These are phyloP conservation scores for Parapristionchus giblindavisi DNA, from an alignment of 2,888 invertebrate genomes.

Conservation along the genomic window DNA sequence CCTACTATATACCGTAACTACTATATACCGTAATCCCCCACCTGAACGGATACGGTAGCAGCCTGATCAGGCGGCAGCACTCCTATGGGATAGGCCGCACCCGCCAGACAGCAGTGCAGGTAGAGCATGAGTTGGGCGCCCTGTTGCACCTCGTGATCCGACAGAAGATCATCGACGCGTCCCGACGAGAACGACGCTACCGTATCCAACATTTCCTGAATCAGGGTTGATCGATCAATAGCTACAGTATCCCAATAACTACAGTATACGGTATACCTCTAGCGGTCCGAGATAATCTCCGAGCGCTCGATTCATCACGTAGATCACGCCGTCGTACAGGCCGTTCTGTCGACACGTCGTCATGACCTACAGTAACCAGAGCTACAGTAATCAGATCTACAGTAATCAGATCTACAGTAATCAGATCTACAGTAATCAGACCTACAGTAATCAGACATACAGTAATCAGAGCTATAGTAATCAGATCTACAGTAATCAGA, in stretches of 20 bases:
- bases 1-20: neutral
- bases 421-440: neutral
- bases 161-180: slow-evolving; percentile 54
- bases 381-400: neutral
- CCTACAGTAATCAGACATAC: neutral
- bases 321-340: slow-evolving; percentile 80
- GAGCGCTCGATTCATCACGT: slow-evolving; percentile 82
- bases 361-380: slow-evolving; percentile 71
- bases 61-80: slow-evolving; percentile 72
- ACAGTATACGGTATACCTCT: slow-evolving; percentile 72
- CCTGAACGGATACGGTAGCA: slow-evolving; percentile 18
- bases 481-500: too few relatives aligned
- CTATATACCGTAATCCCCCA: neutral
- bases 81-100: slow-evolving; percentile 81
- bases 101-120: slow-evolving; percentile 85
- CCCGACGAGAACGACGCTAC: slow-evolving; percentile 50
- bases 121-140: slow-evolving; percentile 87
- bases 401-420: neutral
- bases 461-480: too few relatives aligned
- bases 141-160: slow-evolving; percentile 72
- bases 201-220: slow-evolving; percentile 66
- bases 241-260: neutral
- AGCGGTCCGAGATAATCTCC: slow-evolving; percentile 81
- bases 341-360: slow-evolving; percentile 76
- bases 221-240: slow-evolving; percentile 17